A percentile compares a stretch with the other conserved stretches of the same genome.
These are phyloP conservation scores for Apamea epomidion DNA, from an alignment of 2,888 invertebrate species.

Conservation along the genomic window DNA sequence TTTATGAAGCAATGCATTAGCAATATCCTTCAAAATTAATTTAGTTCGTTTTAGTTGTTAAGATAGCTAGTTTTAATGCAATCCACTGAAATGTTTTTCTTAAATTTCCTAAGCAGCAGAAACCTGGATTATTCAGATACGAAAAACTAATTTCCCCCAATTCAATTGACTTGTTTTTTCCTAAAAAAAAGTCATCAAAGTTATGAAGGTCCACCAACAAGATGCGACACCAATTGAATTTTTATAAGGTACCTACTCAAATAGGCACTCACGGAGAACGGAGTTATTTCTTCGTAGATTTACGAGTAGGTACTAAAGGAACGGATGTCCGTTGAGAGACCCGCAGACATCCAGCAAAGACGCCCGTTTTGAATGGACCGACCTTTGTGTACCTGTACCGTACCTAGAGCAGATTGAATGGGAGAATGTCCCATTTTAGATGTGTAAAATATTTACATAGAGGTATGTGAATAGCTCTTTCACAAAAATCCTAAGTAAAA, in stretches of 20 bases:
- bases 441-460: slow-evolving; percentile 5
- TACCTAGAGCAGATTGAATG: slow-evolving; percentile 44
- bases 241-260: slow-evolving; percentile 49
- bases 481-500: not conserved
- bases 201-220: slow-evolving; percentile 43
- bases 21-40: not conserved
- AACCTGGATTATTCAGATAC: not conserved
- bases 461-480: not conserved
- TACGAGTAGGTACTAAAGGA: slow-evolving; percentile 61
- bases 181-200: slow-evolving; percentile 26
- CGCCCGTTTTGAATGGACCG: slow-evolving; percentile 69
- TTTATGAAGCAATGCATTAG: not conserved
- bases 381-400: slow-evolving; percentile 60
- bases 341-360: slow-evolving; percentile 64
- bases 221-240: slow-evolving; percentile 49
- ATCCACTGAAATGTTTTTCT: not conserved
- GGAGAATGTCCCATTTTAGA: slow-evolving; percentile 31
- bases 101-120: not conserved
- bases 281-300: slow-evolving; percentile 59
- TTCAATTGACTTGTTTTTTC: slow-evolving; percentile 14
- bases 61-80: not conserved
- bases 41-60: not conserved
- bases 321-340: slow-evolving; percentile 64
- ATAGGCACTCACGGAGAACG: slow-evolving; percentile 39
- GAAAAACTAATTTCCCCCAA: slow-evolving; percentile 8